Evolutionary conservation across 2,888 invertebrate species (phyloP), one percentile per base, ranked within the genome.

Genomic region (Agonopterix alstromeriana): DNA sequence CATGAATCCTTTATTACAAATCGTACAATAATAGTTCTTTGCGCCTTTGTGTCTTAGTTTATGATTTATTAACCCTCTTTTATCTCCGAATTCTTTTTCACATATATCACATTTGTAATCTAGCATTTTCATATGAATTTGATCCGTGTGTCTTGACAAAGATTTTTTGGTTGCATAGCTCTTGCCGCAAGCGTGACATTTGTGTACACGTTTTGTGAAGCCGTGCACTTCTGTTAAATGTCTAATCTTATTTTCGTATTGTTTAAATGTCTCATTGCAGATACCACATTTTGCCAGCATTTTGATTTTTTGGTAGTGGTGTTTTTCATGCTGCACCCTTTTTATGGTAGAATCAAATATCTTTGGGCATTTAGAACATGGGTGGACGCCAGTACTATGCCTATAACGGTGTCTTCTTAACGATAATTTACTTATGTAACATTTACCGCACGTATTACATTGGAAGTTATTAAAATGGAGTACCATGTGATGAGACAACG

Each of bases 281-380:
- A 43, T 1, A 8, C 35, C 35, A 12, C 43, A 43, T 9, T 4
- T 43, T 8, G 10, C 0, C 2, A 2, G 3, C 35, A 35, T 35
- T 35, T 35, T n/a, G 4, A 5, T 7, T 10, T 8, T 10, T 7
- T 35, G 10, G 11, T 43, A 35, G 7, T 10, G 8, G 1, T 35
- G 3, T 70, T 69, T 48, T 77, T 77, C 42, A 44, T 89, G 88
- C 0, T 74, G 62, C 43, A 74, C 70, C 41, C 79, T 66, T n/a
- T 80, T 82, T 7, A 73, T 63, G 41, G 65, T 65, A 0, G 82
- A 82, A 1, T 73, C 63, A 38, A 76, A 86, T 0, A 77, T 60
- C 54, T 84, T 83, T 0, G 73, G 65, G 48, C 89, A 89, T 36
- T 58, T 67, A 3, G 71, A 70, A 49, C 88, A 89, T 1, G 54